Percentiles rank a stretch among this genome's conserved stretches.
phyloP scores from a whole-genome alignment of 37 sponge, comb jelly and placozoan genomes.

The Spongilla lacustris region DNA sequence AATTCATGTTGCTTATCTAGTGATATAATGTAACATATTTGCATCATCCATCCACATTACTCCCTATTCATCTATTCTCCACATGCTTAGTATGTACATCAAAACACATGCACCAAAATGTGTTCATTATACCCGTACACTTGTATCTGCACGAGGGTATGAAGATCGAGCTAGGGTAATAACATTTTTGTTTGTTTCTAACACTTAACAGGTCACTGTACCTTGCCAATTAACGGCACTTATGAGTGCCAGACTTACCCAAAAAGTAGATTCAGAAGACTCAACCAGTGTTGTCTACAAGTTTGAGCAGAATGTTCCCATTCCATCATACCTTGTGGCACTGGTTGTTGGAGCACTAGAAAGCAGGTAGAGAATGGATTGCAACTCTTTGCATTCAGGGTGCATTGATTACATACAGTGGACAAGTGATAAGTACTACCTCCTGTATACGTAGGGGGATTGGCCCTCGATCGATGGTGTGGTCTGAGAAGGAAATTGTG shows the following conservation, averaged over 20 bases:
- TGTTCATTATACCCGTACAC: too few species aligned
- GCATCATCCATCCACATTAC: too few species aligned
- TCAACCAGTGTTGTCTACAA: slow-evolving; percentile 19
- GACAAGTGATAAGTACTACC: too few species aligned
- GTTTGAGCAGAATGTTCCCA: slow-evolving; percentile 79
- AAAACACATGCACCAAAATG: too few species aligned
- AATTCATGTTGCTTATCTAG: too few species aligned
- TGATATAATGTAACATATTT: too few species aligned
- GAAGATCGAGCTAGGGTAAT: too few species aligned
- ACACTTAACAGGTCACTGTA: slow-evolving; percentile 47
- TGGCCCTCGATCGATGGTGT: slow-evolving; percentile 79
- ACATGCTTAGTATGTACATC: too few species aligned
- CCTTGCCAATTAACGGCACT: slow-evolving; percentile 76
- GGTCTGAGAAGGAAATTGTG: slow-evolving; percentile 87
- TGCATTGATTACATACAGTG: too few species aligned
- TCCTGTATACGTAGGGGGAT: slow-evolving; percentile 59
- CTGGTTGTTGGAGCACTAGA: slow-evolving; percentile 86
- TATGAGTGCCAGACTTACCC: slow-evolving; percentile 78
- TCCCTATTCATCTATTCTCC: too few species aligned
- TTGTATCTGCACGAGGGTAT: too few species aligned
- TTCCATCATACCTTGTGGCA: slow-evolving; percentile 91
- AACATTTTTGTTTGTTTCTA: not conserved
- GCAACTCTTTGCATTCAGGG: not conserved
- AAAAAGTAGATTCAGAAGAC: not conserved
- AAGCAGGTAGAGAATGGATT: slow-evolving; percentile 42